These are phyloP conservation scores for Epizoanthus scotinus DNA, from an alignment of 92 coral and sea anemone species.

Conservation along the genomic window DNA sequence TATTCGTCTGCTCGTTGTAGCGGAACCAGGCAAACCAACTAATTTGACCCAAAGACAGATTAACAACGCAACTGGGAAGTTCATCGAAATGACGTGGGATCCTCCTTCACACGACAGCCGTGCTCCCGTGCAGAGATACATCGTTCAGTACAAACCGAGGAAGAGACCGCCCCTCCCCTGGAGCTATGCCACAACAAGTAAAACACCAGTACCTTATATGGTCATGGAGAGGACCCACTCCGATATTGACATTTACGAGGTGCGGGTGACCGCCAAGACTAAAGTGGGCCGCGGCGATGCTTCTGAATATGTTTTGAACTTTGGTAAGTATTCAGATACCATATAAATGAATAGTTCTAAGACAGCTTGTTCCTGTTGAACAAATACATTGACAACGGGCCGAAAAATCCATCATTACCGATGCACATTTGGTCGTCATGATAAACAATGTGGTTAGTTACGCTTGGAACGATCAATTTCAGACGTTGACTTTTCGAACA, in stretches of 20 bases:
- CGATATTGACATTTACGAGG: slow-evolving; percentile 14
- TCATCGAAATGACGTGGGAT: slow-evolving; percentile 9
- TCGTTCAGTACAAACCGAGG: slow-evolving; percentile 14
- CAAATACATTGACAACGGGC: neutral
- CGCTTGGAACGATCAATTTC: no score
- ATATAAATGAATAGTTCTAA: neutral
- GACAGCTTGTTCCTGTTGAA: neutral
- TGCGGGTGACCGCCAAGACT: slow-evolving; percentile 22
- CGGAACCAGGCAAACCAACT: slow-evolving; percentile 22
- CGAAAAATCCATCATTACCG: no score
- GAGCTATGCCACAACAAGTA: slow-evolving; percentile 2
- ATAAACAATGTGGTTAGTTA: no score
- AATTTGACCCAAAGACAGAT: neutral
- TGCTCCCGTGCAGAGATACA: slow-evolving; percentile 8
- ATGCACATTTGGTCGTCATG: no score
- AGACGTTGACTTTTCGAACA: no score
- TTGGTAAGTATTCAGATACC: slow-evolving; percentile 5
- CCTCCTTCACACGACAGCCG: slow-evolving; percentile 24
- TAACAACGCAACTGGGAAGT: slow-evolving; percentile 21
- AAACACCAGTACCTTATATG: neutral
- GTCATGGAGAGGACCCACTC: slow-evolving; percentile 12
- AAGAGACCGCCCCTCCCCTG: slow-evolving; percentile 1
- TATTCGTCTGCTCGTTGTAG: neutral
- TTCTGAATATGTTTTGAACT: slow-evolving; percentile 32
- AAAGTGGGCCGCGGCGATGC: slow-evolving; percentile 27